Conservation (phyloP, 2,113 vertebrate genomes). For the Oncorhynchus keta region DNA sequence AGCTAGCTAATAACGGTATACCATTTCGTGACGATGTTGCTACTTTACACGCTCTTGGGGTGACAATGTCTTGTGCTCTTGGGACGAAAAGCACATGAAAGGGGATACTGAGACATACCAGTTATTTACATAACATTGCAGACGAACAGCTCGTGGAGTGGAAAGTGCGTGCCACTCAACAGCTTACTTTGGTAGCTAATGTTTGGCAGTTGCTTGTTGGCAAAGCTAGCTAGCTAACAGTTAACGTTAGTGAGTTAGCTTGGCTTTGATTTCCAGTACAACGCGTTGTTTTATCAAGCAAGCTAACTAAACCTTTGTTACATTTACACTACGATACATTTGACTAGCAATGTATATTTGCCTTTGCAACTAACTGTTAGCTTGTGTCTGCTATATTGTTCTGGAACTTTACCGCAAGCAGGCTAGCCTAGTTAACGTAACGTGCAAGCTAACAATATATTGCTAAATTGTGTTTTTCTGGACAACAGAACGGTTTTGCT, state of each 20-base stretch:
- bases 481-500: slow-evolving; percentile 14
- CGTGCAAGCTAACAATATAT: neutral
- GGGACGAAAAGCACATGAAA: neutral
- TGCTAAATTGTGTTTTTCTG: slow-evolving; percentile 29
- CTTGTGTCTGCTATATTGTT: slow-evolving; percentile 20
- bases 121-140: neutral
- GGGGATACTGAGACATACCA: neutral
- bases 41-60: slow-evolving; percentile 7
- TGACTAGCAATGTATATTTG: too few relatives aligned
- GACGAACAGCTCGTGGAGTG: slow-evolving; percentile 32
- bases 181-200: slow-evolving; percentile 46
- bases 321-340: too few relatives aligned
- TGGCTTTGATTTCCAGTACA: neutral
- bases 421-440: neutral
- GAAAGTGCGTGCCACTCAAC: slow-evolving; percentile 27
- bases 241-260: neutral
- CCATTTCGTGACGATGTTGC: slow-evolving; percentile 37
- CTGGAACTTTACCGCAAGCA: neutral
- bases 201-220: slow-evolving; percentile 28
- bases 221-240: slow-evolving; percentile 24
- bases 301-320: neutral
- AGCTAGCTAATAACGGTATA: slow-evolving; percentile 66
- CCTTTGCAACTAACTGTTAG: slow-evolving; percentile 14
- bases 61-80: neutral
- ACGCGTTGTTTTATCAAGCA: neutral